Evolutionary conservation across 92 coral and sea anemone genomes (phyloP), one percentile per base, ranked within the genome.

Genomic region (Zoanthus gigantus): DNA sequence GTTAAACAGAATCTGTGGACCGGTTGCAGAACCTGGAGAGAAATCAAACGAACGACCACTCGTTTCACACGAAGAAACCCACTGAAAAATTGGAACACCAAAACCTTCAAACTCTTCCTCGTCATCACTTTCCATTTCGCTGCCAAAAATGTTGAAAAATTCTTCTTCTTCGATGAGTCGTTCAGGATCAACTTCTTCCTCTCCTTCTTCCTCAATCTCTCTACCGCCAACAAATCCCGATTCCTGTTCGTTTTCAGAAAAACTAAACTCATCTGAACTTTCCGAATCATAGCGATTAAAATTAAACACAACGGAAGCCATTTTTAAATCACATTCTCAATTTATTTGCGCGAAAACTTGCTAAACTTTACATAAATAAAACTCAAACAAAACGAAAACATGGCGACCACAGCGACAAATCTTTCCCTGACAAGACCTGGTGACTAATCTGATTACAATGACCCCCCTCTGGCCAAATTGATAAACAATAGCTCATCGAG

Each of bases 271-370:
- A 37, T 72, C 77, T 44, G 77, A 72, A 15, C 77, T 17, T 32
- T 16, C 75, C 48, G n/a, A 32, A 71, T 32, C 17, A 71, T 32
- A 14, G 48, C 42, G 7, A 71, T 15, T 37, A 44, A 29, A 44
- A 44, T 74, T 53, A 44, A 74, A 47, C 45, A 44, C 78, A 74
- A 74, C 31, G 15, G 54, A 44, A 18, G 57, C 78, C 78, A 74
- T 72, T 72, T 72, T 72, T 37, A 74, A 44, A 74, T 74, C 78
- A 74, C 78, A 53, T 46, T 0, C 45, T 37, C 78, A 74, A 44
- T 74, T 74, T 46, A 44, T 16, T 74, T 17, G 54, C 75, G n/a
- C 12, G 42, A 71, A 71, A 71, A 30, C 75, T 71, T 71, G 16
- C 75, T 28, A 74, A 74, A 5, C 0, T 74, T 4, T 44, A 31